Evolutionary conservation across 2,113 vertebrate genomes (phyloP).

Genomic region (Chloropsis hardwickii): DNA sequence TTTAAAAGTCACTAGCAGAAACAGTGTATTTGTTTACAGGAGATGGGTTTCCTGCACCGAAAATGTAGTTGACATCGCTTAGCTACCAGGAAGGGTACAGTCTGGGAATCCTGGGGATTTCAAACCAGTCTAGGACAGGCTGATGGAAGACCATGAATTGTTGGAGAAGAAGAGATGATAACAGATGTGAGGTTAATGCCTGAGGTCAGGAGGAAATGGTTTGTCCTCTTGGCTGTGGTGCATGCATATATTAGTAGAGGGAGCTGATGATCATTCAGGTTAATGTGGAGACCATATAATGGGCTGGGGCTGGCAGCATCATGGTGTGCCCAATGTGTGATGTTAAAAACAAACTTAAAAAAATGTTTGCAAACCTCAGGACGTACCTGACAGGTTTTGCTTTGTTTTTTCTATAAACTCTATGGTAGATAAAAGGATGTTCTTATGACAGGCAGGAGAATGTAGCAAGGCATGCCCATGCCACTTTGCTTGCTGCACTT

Average conservation of each 20-base stretch:
- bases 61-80: not conserved
- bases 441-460: not conserved
- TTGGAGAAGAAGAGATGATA: not conserved
- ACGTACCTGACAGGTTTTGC: not conserved
- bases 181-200: not conserved
- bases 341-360: not conserved
- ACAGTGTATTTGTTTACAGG: not conserved
- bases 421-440: not conserved
- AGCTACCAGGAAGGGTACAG: not conserved
- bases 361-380: rapidly evolving
- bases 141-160: not conserved
- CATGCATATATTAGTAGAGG: not conserved
- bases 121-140: not conserved
- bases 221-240: rapidly evolving
- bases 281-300: rapidly evolving
- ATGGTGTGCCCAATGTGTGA: not conserved
- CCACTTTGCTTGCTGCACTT: not conserved
- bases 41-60: not conserved
- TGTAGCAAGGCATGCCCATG: not conserved
- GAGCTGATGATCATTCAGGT: not conserved
- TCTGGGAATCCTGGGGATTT: not conserved
- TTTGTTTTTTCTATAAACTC: not conserved
- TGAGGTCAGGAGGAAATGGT: not conserved
- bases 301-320: not conserved
- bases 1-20: not conserved